Evolutionary conservation across 2,797 vertebrate species (phyloP), one percentile per base, ranked within the genome.

Genomic region (Pempheris klunzingeri): DNA sequence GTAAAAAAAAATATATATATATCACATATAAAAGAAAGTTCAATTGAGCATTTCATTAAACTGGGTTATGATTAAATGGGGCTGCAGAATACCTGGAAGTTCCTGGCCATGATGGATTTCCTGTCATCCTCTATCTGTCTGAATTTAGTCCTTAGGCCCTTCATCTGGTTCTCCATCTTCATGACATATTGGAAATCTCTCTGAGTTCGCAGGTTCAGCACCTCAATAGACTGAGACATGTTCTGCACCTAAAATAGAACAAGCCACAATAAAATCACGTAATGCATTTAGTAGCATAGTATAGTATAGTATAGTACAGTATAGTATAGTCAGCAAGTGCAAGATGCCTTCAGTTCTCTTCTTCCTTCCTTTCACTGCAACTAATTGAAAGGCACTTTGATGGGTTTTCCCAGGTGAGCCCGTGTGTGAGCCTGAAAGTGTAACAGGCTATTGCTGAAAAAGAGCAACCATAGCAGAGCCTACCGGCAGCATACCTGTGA

Each of bases 81-180:
- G 26, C 3, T 32, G 53, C 26, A 38, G 24, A 90, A 73, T 94
- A 99, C 98, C 92, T 99, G 98, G 85, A 97, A 99, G 89, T 99
- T 98, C 86, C 96, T 97, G 77, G 96, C 97, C 92, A 99, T 97
- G 89, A 97, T 88, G 1, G 97, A 97, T 95, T 99, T 99, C 84
- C 97, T 97, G 91, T 99, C 97, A 59, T 99, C 98, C 91, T 99
- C 98, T 64, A 99, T 97, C 86, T 99, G 98, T 85, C 96, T 95
- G 93, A 99, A 99, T 91, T 98, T 99, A 86, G 95, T 97, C 91
- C 97, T 97, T 79, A 99, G 94, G 83, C 97, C 97, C 84, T 99
- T 99, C 97, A 99, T 99, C 87, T 99, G 98, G 24, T 96, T 99
- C 93, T 99, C 98, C 98, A 99, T 99, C 95, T 99, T 99, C 90